Evolutionary conservation across 2,888 invertebrate species (phyloP).

Genomic region (Limnephilus marmoratus): DNA sequence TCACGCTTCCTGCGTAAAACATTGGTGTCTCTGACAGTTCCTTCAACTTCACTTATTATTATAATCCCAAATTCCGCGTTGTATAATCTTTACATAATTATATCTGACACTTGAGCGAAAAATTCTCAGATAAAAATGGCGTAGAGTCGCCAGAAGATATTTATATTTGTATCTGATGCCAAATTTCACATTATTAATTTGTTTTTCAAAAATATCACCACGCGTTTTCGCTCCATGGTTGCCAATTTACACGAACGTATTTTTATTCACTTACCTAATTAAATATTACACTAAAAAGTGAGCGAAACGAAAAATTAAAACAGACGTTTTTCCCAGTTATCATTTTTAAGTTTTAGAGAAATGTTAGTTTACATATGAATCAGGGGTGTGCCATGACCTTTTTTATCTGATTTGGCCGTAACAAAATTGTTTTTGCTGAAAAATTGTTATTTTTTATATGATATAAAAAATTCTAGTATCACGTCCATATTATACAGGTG

Average conservation of each 20-base stretch:
- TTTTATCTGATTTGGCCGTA: background rate
- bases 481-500: background rate
- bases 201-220: constrained; percentile 8
- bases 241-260: background rate
- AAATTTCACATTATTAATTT: background rate
- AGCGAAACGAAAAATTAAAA: no score
- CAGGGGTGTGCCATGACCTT: background rate
- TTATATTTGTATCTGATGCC: background rate
- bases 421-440: background rate
- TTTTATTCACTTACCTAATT: background rate
- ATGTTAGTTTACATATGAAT: background rate
- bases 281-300: background rate
- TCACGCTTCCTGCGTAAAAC: background rate
- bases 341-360: background rate
- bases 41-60: background rate
- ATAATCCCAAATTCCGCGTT: background rate
- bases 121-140: background rate
- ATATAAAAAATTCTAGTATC: background rate
- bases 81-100: background rate
- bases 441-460: background rate
- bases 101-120: background rate
- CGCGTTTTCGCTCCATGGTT: background rate
- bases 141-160: background rate
- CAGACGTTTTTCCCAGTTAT: background rate
- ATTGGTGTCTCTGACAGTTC: background rate